Base-by-base conservation (phyloP, 1,140 invertebrate genomes). In the Pseudomyrmex flavicornis region DNA sequence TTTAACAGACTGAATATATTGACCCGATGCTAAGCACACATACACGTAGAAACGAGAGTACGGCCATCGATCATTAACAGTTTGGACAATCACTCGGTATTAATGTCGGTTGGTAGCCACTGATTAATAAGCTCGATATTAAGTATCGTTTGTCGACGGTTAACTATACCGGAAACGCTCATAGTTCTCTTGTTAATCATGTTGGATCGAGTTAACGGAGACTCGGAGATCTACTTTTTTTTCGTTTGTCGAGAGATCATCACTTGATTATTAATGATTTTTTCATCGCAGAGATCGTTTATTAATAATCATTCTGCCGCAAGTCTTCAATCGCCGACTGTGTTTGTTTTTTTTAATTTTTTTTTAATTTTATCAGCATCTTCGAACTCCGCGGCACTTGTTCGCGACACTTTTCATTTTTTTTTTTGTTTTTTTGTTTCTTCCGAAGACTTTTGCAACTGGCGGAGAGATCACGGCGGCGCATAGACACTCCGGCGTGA, bases 1-100 rank as follows among this genome's bases (percentile, higher is more conserved):
- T 35, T 35, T 7, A 35, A 35, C 7, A 35, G 4, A 7, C 35
- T 35, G 35, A 35, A 35, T 35, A 35, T 35, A 35, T 35, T 35
- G 35, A 35, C 35, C 35, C 35, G 4, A 5, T 35, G 5, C 35
- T 46, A 54, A 70, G 35, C 35, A 56, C 35, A 56, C 63, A 17
- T 17, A 17, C 48, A 8, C 12, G 20, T 50, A 80, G 5, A 35
- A 80, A n/a, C 54, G 70, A 15, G 44, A 59, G 20, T 80, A 80
- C 70, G 15, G 15, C 59, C 70, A 17, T 48, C 44, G 15, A 48
- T 79, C 22, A 59, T 72, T 72, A 70, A 61, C 22, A 50, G 46
- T 59, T 1, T 44, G 20, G 26, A 22, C 7, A 35, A 68, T n/a
- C 74, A 54, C 48, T 77, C 22, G 59, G 10, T 44, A 75, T 75